Evolutionary conservation across 2,888 invertebrate species (phyloP).

Genomic region (Drosophila algonquin): DNA sequence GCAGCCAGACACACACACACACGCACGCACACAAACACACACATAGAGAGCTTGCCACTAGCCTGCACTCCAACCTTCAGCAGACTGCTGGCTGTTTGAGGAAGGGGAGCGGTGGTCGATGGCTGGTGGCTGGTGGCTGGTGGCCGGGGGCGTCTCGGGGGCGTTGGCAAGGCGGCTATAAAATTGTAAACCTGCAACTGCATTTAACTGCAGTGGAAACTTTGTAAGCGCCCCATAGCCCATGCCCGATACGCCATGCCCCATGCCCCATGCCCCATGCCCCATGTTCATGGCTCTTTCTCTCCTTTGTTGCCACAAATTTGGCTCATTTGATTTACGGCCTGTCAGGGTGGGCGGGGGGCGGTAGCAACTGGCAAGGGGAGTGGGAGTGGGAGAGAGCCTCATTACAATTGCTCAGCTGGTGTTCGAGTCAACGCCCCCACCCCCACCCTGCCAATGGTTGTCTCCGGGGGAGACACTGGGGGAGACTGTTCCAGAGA

Average conservation of each 20-base stretch:
- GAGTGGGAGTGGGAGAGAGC: too few species aligned
- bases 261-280: background rate
- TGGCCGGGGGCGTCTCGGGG: background rate
- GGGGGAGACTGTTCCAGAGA: too few species aligned
- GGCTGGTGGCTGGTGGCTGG: too few species aligned
- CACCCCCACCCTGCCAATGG: background rate
- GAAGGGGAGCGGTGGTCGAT: background rate
- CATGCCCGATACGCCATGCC: background rate
- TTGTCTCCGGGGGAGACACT: background rate
- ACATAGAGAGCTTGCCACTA: background rate
- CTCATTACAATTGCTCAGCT: background rate
- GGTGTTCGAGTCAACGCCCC: background rate
- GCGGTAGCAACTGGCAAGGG: too few species aligned
- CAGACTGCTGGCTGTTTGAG: background rate
- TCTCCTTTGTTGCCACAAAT: slow-evolving; percentile 8
- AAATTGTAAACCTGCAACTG: slow-evolving; percentile 43
- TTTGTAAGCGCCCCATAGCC: slow-evolving; percentile 37
- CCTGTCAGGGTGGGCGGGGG: too few species aligned
- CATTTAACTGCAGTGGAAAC: slow-evolving; percentile 42
- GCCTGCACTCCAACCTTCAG: background rate
- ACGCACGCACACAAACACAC: background rate
- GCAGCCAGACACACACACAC: background rate
- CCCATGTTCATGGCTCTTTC: background rate
- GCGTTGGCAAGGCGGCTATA: slow-evolving; percentile 17
- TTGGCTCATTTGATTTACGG: slow-evolving; percentile 7